Conservation (phyloP, 2,888 invertebrate genomes). For the Sialis fuliginosa region DNA sequence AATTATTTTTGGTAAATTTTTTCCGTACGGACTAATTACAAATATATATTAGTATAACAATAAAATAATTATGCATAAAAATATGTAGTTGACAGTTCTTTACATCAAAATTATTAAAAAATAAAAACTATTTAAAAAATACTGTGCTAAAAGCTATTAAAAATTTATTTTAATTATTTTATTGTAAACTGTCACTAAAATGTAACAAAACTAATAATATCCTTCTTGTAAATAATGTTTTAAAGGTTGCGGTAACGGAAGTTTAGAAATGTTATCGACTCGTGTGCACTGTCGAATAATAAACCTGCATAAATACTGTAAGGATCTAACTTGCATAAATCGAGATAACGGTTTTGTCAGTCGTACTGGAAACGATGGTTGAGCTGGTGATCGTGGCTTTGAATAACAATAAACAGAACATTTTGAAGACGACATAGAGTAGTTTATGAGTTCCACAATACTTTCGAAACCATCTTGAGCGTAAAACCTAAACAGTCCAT, state of each 20-base stretch:
- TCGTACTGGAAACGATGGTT: constrained; percentile 54
- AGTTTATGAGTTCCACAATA: constrained; percentile 53
- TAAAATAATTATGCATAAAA: too few species aligned
- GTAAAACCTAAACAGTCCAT: constrained; percentile 33
- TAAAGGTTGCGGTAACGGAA: constrained; percentile 42
- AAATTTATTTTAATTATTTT: too few species aligned
- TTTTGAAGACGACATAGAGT: constrained; percentile 52
- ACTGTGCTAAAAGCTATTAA: too few species aligned
- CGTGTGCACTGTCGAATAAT: constrained; percentile 50
- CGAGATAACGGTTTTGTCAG: constrained; percentile 57
- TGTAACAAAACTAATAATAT: constrained; percentile 1
- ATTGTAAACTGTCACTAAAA: too few species aligned
- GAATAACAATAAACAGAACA: constrained; percentile 57
- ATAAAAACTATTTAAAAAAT: too few species aligned
- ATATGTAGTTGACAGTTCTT: too few species aligned
- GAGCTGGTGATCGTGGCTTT: constrained; percentile 41
- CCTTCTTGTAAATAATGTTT: constrained; percentile 30
- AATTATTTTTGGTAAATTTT: too few species aligned
- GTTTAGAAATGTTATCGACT: constrained; percentile 46
- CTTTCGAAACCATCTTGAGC: constrained; percentile 33
- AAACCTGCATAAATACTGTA: constrained; percentile 57
- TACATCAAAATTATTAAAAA: too few species aligned
- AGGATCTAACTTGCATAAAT: constrained; percentile 47
- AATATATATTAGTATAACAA: too few species aligned
- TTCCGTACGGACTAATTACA: too few species aligned